phyloP scores from a whole-genome alignment of 2,113 vertebrate species.

The Alethe diademata region DNA sequence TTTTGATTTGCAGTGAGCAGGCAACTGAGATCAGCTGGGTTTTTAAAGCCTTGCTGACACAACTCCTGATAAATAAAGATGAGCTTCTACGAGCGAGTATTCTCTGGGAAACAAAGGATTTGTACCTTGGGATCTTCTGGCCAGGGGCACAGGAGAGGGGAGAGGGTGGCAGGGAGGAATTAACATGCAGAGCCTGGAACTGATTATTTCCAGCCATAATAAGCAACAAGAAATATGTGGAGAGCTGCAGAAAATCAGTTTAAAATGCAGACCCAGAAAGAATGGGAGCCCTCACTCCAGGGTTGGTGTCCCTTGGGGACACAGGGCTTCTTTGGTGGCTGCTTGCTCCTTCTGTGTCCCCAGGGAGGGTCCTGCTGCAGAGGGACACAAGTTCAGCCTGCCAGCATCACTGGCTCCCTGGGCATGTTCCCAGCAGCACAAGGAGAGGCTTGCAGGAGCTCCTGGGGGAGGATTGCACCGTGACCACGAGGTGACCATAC shows the following conservation, averaged over 20 bases:
- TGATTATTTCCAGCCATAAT: background rate
- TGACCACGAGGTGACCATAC: rapidly evolving
- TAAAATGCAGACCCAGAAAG: background rate
- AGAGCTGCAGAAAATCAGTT: background rate
- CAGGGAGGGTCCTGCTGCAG: background rate
- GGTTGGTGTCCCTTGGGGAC: background rate
- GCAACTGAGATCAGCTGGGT: conserved; percentile 19
- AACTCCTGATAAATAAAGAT: conserved; percentile 56
- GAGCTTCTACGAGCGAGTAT: background rate
- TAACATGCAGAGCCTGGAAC: background rate
- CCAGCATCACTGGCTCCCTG: rapidly evolving
- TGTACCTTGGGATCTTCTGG: background rate
- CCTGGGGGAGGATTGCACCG: background rate
- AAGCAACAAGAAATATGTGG: background rate
- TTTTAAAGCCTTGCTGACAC: conserved; percentile 48
- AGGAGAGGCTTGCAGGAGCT: background rate
- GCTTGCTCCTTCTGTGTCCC: background rate
- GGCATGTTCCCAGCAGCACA: background rate
- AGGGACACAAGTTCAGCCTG: background rate
- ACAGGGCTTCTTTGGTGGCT: background rate
- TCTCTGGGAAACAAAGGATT: conserved; percentile 40
- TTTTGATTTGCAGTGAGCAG: conserved; percentile 12
- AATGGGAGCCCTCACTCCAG: background rate
- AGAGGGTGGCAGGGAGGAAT: background rate
- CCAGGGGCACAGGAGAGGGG: background rate